These are phyloP conservation scores for Volucella bombylans DNA, from an alignment of 2,888 invertebrate genomes.

Conservation along the genomic window DNA sequence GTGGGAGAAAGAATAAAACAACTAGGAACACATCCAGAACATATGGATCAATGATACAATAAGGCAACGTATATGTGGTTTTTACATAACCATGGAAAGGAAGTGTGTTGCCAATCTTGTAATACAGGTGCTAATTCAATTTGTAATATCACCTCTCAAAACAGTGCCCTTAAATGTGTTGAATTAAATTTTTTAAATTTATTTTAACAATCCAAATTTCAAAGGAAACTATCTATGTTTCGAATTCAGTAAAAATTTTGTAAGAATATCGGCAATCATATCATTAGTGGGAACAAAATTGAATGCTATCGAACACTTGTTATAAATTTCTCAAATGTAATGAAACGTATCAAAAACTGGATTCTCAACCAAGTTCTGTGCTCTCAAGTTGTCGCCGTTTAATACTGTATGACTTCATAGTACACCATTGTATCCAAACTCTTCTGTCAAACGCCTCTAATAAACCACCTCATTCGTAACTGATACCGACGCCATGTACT, in stretches of 20 bases:
- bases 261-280: constrained; percentile 23
- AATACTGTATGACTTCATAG: not conserved
- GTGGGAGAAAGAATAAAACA: no score
- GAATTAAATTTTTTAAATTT: not conserved
- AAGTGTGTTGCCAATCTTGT: no score
- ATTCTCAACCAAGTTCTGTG: constrained; percentile 54
- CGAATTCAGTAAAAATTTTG: constrained; percentile 11
- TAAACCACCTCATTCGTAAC: constrained; percentile 51
- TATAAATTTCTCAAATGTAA: not conserved
- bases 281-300: not conserved
- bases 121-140: not conserved
- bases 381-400: constrained; percentile 57
- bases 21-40: no score
- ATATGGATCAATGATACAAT: no score
- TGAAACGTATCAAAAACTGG: constrained; percentile 15
- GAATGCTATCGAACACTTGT: no score
- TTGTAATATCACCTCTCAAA: constrained; percentile 10
- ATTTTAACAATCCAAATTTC: no score
- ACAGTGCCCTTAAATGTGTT: not conserved
- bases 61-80: no score
- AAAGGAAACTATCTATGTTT: no score
- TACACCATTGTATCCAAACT: no score
- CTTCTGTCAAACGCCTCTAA: constrained; percentile 21
- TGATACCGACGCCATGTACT: constrained; percentile 32
- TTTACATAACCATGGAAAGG: no score